These are phyloP conservation scores for Drosophila algonquin DNA, from an alignment of 2,888 invertebrate genomes.

Conservation along the genomic window DNA sequence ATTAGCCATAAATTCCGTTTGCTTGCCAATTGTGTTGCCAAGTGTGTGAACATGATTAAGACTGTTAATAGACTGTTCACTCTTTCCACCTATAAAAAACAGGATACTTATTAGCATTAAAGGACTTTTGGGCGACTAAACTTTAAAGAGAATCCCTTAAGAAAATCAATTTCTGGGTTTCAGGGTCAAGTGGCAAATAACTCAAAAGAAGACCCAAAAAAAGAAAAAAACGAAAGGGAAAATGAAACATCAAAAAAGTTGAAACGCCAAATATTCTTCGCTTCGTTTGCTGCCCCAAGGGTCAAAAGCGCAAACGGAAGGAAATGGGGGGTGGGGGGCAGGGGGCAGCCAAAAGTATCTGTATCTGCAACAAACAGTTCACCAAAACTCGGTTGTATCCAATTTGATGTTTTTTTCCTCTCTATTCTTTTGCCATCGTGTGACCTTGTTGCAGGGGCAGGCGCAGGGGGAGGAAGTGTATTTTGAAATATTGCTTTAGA, in stretches of 20 bases:
- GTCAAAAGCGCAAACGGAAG: neutral
- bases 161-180: neutral
- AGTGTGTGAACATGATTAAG: constrained; percentile 49
- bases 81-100: neutral
- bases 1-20: constrained; percentile 44
- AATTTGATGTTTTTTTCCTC: neutral
- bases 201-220: too few relatives aligned
- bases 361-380: neutral
- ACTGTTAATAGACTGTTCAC: neutral
- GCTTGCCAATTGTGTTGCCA: constrained; percentile 42
- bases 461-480: neutral
- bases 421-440: neutral
- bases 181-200: neutral
- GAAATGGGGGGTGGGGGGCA: too few relatives aligned
- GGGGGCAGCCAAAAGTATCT: neutral
- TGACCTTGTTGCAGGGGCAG: neutral
- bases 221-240: neutral
- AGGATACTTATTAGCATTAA: neutral
- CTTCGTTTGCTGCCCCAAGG: neutral
- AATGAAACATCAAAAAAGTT: neutral
- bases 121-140: neutral
- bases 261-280: too few relatives aligned
- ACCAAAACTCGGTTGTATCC: neutral
- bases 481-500: neutral
- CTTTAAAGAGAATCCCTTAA: neutral